Evolutionary conservation across 2,113 vertebrate genomes (phyloP), one percentile per base, ranked within the genome.

Genomic region (Anhinga rufa): DNA sequence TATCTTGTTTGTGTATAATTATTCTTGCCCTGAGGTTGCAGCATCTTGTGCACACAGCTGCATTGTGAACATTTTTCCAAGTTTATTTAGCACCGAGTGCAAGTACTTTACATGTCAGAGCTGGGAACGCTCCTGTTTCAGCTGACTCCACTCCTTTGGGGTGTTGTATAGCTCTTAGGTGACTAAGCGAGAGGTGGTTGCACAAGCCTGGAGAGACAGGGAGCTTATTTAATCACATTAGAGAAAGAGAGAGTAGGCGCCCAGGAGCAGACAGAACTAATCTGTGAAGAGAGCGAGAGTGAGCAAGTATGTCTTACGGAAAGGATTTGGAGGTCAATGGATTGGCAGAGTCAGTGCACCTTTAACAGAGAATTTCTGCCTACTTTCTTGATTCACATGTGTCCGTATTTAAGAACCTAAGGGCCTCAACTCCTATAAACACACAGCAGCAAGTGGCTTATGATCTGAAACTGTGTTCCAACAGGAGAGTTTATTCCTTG

Each of bases 21-120:
- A 93, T 90, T 88, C 92, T 70, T 95, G 95, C 97, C 97, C 88
- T 34, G 91, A 93, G 97, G 95, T 93, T 94, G 92, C 88, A 86
- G 86, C 52, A 62, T 92, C 86, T 84, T 88, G 49, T 42, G 81
- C 81, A 10, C 68, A 85, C 46, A 82, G 91, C 93, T 90, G 93
- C 89, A 82, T 94, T 93, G 90, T 91, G 93, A 95, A 91, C 52
- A 70, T 81, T 94, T 96, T 97, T 94, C 95, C 95, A 95, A 96
- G 96, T 97, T 97, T 97, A 96, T 93, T 95, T 96, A 98, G 94
- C 92, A 88, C 68, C 2, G 36, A 97, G 84, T 91, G 60, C 92
- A 95, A 96, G 94, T 87, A 88, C 81, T 95, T 97, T 96, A 92
- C 97, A 88, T 93, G 97, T 97, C 82, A 74, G 96, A 97, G 97